Evolutionary conservation across 2,797 vertebrate species (phyloP).

Genomic region (Hydrolagus colliei): DNA sequence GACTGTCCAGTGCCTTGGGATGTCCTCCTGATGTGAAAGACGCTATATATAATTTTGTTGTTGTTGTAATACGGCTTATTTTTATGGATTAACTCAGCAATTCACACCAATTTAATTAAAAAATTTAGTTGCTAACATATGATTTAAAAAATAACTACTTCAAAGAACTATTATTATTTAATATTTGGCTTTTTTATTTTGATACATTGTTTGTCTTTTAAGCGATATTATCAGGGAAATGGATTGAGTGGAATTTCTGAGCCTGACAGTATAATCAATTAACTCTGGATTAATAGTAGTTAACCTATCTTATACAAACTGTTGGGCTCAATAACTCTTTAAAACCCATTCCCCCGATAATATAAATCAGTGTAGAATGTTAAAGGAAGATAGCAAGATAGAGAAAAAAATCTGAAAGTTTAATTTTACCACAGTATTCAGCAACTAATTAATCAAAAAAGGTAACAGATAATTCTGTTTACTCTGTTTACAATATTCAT

Average conservation of each 20-base stretch:
- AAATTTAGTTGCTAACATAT: too few species aligned
- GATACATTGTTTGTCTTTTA: neutral
- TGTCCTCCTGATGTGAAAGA: too few species aligned
- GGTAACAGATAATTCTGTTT: too few species aligned
- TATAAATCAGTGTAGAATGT: neutral
- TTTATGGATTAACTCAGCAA: too few species aligned
- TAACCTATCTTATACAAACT: slow-evolving; percentile 11
- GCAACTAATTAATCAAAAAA: too few species aligned
- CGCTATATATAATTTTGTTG: too few species aligned
- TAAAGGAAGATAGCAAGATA: slow-evolving; percentile 7
- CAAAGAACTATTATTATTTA: neutral
- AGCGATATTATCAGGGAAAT: neutral
- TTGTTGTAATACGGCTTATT: too few species aligned
- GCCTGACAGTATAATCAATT: neutral
- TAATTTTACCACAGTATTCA: too few species aligned
- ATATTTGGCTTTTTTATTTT: neutral
- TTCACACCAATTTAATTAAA: too few species aligned
- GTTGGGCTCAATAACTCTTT: neutral
- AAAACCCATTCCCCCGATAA: neutral
- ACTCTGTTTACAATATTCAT: too few species aligned
- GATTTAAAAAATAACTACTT: neutral
- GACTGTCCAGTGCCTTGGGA: too few species aligned
- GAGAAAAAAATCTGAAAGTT: neutral
- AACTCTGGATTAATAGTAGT: neutral
- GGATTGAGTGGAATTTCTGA: neutral